Percentiles rank a stretch among this genome's conserved stretches.
phyloP scores from a whole-genome alignment of 2,888 invertebrate genomes.

The Oscheius onirici region DNA sequence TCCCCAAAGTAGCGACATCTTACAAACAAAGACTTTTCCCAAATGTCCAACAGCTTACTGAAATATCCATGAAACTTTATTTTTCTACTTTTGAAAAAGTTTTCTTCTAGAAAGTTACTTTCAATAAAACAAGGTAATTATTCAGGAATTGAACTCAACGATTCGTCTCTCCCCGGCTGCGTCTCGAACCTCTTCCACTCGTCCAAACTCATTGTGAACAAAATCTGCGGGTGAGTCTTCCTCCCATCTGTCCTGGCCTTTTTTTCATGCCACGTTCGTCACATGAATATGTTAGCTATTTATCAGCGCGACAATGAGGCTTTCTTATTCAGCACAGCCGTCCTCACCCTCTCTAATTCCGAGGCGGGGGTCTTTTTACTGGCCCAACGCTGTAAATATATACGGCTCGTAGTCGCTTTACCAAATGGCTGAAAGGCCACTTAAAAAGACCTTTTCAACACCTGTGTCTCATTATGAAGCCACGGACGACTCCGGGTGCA shows the following conservation, averaged over 20 bases:
- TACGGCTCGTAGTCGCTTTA: background rate
- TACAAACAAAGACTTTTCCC: too few species aligned
- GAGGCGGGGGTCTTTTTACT: background rate
- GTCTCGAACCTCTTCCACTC: slow-evolving; percentile 62
- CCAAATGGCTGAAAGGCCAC: slow-evolving; percentile 10
- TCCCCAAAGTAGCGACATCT: too few species aligned
- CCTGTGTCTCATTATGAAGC: slow-evolving; percentile 30
- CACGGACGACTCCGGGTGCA: background rate
- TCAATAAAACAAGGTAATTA: too few species aligned
- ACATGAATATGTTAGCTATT: slow-evolving; percentile 19
- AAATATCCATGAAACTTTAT: too few species aligned
- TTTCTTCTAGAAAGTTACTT: too few species aligned
- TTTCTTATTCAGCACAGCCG: background rate
- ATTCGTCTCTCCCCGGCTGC: slow-evolving; percentile 58
- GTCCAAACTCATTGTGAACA: slow-evolving; percentile 41
- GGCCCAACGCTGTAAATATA: background rate
- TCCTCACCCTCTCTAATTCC: background rate
- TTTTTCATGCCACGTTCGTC: background rate
- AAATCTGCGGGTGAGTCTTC: slow-evolving; percentile 60
- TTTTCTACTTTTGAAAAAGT: too few species aligned
- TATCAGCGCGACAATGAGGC: background rate
- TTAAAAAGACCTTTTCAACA: slow-evolving; percentile 20
- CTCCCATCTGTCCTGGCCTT: background rate
- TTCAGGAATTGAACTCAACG: slow-evolving; percentile 53
- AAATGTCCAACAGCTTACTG: too few species aligned